phyloP scores from a whole-genome alignment of 2,113 vertebrate genomes.

The Saguinus midas region DNA sequence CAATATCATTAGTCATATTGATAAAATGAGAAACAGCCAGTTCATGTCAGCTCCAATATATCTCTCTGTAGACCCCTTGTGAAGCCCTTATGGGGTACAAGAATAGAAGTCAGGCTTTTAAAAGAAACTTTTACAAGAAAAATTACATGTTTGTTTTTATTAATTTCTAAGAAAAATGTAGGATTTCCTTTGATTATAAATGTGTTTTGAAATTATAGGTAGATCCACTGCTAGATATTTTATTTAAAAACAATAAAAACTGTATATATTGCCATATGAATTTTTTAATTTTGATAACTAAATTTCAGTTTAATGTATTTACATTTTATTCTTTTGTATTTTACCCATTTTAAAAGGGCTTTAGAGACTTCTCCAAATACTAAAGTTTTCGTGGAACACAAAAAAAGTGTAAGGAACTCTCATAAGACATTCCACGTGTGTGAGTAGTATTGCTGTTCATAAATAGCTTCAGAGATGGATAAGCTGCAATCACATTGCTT shows the following conservation, averaged over 20 bases:
- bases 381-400: not conserved
- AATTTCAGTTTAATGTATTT: conserved; percentile 20
- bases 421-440: not conserved
- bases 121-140: not conserved
- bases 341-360: not conserved
- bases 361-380: not conserved
- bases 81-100: not conserved
- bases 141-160: not conserved
- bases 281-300: not conserved
- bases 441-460: not conserved
- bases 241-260: not conserved
- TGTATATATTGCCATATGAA: not conserved
- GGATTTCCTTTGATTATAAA: not conserved
- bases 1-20: no score
- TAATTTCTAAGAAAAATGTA: not conserved
- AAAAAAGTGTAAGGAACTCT: not conserved
- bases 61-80: not conserved
- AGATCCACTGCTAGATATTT: not conserved
- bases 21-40: not conserved
- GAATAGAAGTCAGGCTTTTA: not conserved
- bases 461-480: not conserved
- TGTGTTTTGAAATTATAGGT: not conserved
- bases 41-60: not conserved
- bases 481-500: not conserved
- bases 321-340: not conserved